Evolutionary conservation across 2,113 vertebrate genomes (phyloP), one percentile per base, ranked within the genome.

Genomic region (Austrofundulus limnaeus): DNA sequence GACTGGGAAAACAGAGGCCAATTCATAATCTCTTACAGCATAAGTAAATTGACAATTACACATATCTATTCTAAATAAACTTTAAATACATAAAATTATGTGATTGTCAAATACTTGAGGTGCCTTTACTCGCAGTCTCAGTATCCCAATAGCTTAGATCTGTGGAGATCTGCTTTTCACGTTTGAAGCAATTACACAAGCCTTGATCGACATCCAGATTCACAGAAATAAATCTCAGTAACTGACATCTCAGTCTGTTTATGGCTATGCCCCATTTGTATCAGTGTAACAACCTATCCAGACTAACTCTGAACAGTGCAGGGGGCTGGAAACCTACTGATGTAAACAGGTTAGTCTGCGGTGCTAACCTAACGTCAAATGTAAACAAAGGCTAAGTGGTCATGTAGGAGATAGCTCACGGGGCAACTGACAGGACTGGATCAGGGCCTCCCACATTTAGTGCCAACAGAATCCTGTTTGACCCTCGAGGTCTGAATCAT

Each of bases 301-400:
- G 46, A 67, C 37, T 56, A 56, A 58, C 42, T 69, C 71, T 66
- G 38, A 60, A 68, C 42, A 77, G 61, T 34, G n/a, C 11, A 70
- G 65, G 51, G 62, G 74, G 82, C 61, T 68, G 75, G 73, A 80
- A 61, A 72, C 67, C 80, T 65, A 74, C 68, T 52, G 17, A 67
- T 81, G 83, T 83, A 86, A 88, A 88, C 84, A 81, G 61, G 75
- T 82, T 75, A 68, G 75, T 77, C 77, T 67, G 69, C 70, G 64
- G 56, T 31, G 69, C 77, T 69, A 71, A 78, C 20, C 57, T 82
- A 77, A 79, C 85, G 61, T 73, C 71, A 54, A 72, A 74, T 83
- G 84, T 87, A 88, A 87, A 89, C 84, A 88, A 84, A 85, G 76
- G 75, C 75, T 84, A 78, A 79, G 70, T 80, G 63, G 75, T 82